phyloP scores from a whole-genome alignment of 2,797 vertebrate species.

The Peromyscus aztecus region DNA sequence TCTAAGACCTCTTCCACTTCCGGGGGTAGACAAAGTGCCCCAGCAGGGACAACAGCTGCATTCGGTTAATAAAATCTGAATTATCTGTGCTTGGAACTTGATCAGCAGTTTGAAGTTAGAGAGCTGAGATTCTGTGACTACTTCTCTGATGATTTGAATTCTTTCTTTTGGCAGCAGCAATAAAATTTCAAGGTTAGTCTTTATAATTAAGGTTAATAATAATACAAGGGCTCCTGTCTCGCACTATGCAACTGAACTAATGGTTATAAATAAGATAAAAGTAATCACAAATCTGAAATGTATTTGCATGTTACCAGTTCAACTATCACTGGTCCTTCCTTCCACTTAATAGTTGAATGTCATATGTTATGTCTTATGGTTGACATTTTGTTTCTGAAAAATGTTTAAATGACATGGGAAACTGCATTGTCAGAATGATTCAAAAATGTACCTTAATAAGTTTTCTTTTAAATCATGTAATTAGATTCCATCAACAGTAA shows the following conservation, averaged over 20 bases:
- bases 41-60: slow-evolving; percentile 85
- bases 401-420: not conserved
- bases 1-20: slow-evolving; percentile 74
- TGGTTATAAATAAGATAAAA: not conserved
- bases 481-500: not conserved
- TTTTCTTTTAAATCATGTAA: slow-evolving; percentile 32
- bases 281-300: not conserved
- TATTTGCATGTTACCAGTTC: not conserved
- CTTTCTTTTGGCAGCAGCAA: slow-evolving; percentile 80
- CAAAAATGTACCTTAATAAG: not conserved
- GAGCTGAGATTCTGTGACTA: slow-evolving; percentile 80
- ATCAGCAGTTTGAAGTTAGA: slow-evolving; percentile 77
- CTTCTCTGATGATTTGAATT: slow-evolving; percentile 79
- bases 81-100: slow-evolving; percentile 85
- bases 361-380: not conserved
- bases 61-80: slow-evolving; percentile 85
- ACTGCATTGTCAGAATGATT: not conserved
- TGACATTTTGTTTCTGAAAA: not conserved
- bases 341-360: slow-evolving; percentile 21
- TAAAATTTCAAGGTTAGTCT: slow-evolving; percentile 90
- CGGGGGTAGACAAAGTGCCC: slow-evolving; percentile 61
- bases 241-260: slow-evolving; percentile 37
- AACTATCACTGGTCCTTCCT: not conserved
- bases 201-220: slow-evolving; percentile 87
- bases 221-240: slow-evolving; percentile 63